Evolutionary conservation across 2,888 invertebrate genomes (phyloP).

Genomic region (Ectropis crepuscularia): DNA sequence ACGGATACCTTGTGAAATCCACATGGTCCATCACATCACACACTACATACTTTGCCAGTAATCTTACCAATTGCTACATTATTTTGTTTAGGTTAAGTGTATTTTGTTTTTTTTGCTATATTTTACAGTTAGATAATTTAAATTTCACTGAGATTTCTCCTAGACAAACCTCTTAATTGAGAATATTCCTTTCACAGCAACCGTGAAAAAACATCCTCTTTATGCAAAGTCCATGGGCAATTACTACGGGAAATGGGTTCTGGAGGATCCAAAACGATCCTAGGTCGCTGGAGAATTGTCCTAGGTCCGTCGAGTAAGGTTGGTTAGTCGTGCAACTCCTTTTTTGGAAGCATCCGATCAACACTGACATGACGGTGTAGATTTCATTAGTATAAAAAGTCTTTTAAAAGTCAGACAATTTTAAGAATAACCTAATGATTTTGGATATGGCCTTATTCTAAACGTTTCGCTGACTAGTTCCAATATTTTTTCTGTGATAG

Average conservation of each 20-base stretch:
- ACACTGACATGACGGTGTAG: slow-evolving; percentile 22
- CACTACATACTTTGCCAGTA: no score
- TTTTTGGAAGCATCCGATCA: slow-evolving; percentile 47
- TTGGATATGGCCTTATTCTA: background rate
- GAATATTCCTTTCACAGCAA: slow-evolving; percentile 6
- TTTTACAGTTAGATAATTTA: background rate
- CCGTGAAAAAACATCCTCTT: slow-evolving; percentile 31
- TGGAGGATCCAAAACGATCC: slow-evolving; percentile 13
- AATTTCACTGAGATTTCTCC: background rate
- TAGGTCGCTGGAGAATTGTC: slow-evolving; percentile 4
- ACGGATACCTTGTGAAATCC: no score
- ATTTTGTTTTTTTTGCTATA: background rate
- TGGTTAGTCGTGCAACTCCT: slow-evolving; percentile 55
- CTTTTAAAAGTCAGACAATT: background rate
- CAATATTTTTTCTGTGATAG: no score
- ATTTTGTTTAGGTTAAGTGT: background rate
- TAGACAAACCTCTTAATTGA: background rate
- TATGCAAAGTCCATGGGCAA: slow-evolving; percentile 31
- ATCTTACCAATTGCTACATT: no score
- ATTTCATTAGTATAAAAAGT: background rate
- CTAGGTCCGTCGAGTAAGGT: slow-evolving; percentile 1
- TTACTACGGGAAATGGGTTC: slow-evolving; percentile 30
- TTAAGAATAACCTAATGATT: background rate
- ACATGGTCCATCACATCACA: no score
- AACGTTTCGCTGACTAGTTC: no score